Evolutionary conservation across 2,113 vertebrate genomes (phyloP), one percentile per base, ranked within the genome.

Genomic region (Mormyrus lacerda): DNA sequence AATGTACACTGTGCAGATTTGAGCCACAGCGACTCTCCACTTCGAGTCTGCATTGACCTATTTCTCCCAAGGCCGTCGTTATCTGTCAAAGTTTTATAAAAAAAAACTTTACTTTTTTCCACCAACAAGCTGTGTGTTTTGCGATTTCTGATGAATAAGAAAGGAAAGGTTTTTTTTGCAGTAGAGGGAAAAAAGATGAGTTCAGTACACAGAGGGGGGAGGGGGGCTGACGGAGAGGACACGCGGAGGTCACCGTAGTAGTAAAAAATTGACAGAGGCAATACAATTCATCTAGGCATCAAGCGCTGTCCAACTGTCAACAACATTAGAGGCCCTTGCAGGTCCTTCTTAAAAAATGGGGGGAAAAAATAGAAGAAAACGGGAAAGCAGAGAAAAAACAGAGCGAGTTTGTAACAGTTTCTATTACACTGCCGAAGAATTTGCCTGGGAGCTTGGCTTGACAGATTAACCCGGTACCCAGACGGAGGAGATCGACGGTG

Each of bases 401-500:
- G 79, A 87, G 35, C 31, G 90, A 93, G 93, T 95, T 93, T 89
- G 91, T 93, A 93, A 92, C 92, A 93, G 93, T 95, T 95, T 93
- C 95, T 94, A 91, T 94, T 95, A 93, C 93, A 91, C 91, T 90
- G 91, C 93, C 88, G 93, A 96, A 96, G 94, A 96, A 96, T 97
- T 96, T 96, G 95, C 95, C 95, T 93, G 90, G 94, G 95, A 97
- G 95, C 94, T 93, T 90, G 93, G 89, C 94, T 94, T 96, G 96
- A 96, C 95, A 97, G 97, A 97, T 96, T 93, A 94, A 93, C 91
- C 92, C 90, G 90, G 93, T 93, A 93, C 92, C 93, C 94, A 94
- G 92, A 94, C 93, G 94, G 93, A 93, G 94, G 94, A 94, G 94
- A 90, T 93, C 93, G 94, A 92, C 91, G 92, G 92, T 95, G 96